Conservation (phyloP, 2,113 vertebrate species). For the Ranitomeya imitator region DNA sequence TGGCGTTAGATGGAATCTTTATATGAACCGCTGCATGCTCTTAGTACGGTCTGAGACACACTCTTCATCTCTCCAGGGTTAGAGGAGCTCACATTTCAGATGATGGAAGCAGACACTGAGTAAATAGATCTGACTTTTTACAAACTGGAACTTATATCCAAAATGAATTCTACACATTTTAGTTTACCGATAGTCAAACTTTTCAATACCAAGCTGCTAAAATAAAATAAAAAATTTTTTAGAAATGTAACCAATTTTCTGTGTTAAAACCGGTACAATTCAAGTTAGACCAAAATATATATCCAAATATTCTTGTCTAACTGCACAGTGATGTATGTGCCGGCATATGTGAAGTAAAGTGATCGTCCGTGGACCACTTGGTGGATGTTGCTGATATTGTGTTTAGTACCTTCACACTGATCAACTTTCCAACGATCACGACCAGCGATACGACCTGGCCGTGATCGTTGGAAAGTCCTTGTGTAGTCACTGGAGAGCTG, state of each 20-base stretch:
- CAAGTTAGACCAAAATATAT: neutral
- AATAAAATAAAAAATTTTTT: neutral
- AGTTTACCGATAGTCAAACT: neutral
- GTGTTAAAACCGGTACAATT: neutral
- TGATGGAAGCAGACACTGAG: neutral
- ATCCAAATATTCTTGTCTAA: neutral
- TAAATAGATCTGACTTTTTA: constrained; percentile 14
- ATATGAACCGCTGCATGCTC: constrained; percentile 7
- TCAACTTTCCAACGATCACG: no score
- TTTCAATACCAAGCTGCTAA: neutral
- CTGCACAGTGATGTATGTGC: neutral
- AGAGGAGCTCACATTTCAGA: constrained; percentile 19
- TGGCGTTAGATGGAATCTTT: constrained; percentile 46
- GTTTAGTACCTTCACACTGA: no score
- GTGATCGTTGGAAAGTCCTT: no score
- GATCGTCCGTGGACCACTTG: neutral
- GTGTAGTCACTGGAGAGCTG: no score
- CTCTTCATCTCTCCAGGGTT: constrained; percentile 26
- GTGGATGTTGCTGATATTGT: no score
- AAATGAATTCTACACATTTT: neutral
- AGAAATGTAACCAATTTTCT: neutral
- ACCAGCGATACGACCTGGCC: no score
- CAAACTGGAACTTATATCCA: neutral
- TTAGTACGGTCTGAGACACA: constrained; percentile 1
- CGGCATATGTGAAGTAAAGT: neutral